Evolutionary conservation across 2,113 vertebrate genomes (phyloP), one percentile per base, ranked within the genome.

Genomic region (Gymnogyps californianus): DNA sequence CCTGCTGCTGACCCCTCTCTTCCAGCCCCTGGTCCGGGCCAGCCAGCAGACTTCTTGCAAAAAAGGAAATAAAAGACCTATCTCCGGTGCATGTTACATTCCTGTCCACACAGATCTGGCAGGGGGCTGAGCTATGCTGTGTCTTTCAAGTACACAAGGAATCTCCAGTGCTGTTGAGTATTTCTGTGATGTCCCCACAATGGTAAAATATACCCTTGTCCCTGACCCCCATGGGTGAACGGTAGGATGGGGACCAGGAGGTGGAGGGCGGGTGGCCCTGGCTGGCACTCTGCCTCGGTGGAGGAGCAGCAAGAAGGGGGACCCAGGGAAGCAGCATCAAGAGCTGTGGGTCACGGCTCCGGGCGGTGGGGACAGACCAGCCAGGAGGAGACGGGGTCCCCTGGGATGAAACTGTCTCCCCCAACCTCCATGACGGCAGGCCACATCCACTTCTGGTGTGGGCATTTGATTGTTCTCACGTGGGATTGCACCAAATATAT

Each of bases 271-370:
- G 17, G 14, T 17, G 26, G 24, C 18, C 28, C 51, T 66, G 59
- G 32, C 40, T 91, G 40, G 5, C 7, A 18, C 28, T 34, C 22
- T 64, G 32, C 28, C 51, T 88, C 1, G 0, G 18, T 54, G 61
- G 42, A 82, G 38, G 8, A 79, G 15, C 40, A 57, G 24, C 0
- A 2, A 69, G 36, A 70, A 71, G 11, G 9, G 18, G 32, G 6
- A 76, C 22, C 5, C 46, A 38, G 24, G 11, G 14, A 64, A 67
- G 36, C 22, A 61, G 6, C 24, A 85, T 20, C 52, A 40, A 26
- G 20, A 46, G 8, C 59, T 75, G 31, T 66, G 25, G 13, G 9
- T 49, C 52, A 58, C 6, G 11, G 4, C 40, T 76, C 0, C 0
- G 38, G 14, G 8, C 1, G 4, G 6, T 40, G 34, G 19, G 12